These are phyloP conservation scores for Philopedon plagiatum DNA, from an alignment of 2,888 invertebrate species.

Conservation along the genomic window DNA sequence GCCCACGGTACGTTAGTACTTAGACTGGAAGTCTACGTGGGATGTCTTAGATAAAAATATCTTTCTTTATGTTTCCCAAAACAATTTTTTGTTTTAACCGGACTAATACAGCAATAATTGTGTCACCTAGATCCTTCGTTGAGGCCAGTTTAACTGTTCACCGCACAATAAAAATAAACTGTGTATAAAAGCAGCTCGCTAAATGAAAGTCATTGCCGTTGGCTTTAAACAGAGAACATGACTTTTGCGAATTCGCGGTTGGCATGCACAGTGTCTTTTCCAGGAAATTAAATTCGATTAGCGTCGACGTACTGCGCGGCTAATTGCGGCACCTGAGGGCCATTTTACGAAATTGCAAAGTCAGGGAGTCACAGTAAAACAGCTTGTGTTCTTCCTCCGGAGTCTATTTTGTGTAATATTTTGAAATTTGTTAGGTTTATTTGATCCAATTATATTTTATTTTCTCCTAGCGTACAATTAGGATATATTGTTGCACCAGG, in stretches of 20 bases:
- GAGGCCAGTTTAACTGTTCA: background rate
- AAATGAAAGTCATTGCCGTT: constrained; percentile 35
- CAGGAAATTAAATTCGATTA: constrained; percentile 51
- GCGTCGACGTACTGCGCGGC: constrained; percentile 36
- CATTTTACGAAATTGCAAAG: constrained; percentile 45
- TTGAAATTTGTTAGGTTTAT: constrained; percentile 5
- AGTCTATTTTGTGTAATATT: background rate
- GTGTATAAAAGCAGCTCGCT: constrained; percentile 26
- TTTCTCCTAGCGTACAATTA: background rate
- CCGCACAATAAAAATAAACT: constrained; percentile 6
- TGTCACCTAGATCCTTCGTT: background rate
- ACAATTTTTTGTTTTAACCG: too few species aligned
- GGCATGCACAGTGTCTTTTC: constrained; percentile 44
- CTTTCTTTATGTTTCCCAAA: too few species aligned
- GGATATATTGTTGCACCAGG: too few species aligned
- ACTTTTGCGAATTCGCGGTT: constrained; percentile 25
- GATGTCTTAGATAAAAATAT: too few species aligned
- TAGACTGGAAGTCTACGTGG: too few species aligned
- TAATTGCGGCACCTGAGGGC: constrained; percentile 47
- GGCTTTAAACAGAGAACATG: constrained; percentile 37
- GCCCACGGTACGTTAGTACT: too few species aligned
- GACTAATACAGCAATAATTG: background rate
- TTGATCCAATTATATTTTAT: constrained; percentile 12
- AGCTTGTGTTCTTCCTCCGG: constrained; percentile 14
- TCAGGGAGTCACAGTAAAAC: constrained; percentile 26